These are phyloP conservation scores for Eclectus roratus DNA, from an alignment of 2,113 vertebrate species.

Conservation along the genomic window DNA sequence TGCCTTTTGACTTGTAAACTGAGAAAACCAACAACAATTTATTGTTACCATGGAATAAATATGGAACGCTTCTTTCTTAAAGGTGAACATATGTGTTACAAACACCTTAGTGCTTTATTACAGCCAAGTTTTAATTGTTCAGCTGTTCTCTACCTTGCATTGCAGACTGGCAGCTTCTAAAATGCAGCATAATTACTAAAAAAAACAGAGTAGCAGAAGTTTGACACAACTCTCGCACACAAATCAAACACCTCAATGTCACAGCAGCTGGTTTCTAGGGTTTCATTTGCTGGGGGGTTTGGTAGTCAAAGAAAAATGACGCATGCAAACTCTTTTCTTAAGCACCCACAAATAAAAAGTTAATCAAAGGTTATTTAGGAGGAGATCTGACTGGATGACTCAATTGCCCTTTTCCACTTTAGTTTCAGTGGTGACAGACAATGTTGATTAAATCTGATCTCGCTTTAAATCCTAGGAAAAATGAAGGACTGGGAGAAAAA, in stretches of 20 bases:
- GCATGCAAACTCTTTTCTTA: background rate
- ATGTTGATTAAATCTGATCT: background rate
- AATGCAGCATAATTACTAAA: background rate
- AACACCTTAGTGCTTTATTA: background rate
- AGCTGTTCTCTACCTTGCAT: background rate
- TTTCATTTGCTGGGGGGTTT: background rate
- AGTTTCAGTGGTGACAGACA: background rate
- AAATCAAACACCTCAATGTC: background rate
- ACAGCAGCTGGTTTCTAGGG: background rate
- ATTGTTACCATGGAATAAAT: background rate
- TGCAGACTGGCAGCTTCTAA: background rate
- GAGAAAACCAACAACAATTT: background rate
- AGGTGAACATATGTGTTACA: background rate
- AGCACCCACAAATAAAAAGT: background rate
- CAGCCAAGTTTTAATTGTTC: background rate
- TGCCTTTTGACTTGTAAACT: background rate
- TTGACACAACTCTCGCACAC: background rate
- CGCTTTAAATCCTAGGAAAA: background rate
- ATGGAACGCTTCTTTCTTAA: background rate
- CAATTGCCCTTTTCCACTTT: background rate
- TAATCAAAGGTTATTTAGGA: background rate
- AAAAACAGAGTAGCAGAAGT: background rate
- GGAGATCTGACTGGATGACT: background rate
- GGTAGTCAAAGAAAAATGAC: fast-evolving
- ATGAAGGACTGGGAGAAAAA: background rate